Evolutionary conservation across 2,113 vertebrate species (phyloP).

Genomic region (Prunella himalayana): DNA sequence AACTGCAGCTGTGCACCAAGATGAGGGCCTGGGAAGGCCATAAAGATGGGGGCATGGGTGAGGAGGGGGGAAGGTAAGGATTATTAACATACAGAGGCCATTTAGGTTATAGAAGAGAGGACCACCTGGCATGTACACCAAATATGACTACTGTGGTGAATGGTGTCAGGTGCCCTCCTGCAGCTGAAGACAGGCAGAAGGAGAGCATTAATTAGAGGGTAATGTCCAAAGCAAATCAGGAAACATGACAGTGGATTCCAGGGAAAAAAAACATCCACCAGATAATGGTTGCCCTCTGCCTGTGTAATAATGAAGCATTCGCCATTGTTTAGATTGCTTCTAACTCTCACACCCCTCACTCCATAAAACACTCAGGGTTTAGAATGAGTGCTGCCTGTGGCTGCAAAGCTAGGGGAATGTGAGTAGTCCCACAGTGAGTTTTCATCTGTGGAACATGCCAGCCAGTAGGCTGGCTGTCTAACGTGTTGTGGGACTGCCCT

Average conservation of each 20-base stretch:
- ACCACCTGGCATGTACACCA: background rate
- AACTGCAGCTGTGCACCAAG: background rate
- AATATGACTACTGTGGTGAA: background rate
- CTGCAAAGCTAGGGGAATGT: background rate
- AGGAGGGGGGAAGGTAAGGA: background rate
- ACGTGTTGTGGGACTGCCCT: background rate
- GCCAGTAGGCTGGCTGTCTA: background rate
- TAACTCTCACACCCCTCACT: background rate
- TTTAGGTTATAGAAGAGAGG: background rate
- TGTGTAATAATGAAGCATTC: accelerated
- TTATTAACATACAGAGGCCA: background rate
- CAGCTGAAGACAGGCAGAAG: background rate
- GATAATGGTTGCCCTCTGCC: background rate
- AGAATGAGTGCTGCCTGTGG: background rate
- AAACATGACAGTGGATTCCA: background rate
- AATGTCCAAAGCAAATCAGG: background rate
- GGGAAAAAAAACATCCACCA: accelerated
- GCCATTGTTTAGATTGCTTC: background rate
- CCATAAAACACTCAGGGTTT: background rate
- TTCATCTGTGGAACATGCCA: background rate
- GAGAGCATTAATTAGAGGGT: background rate
- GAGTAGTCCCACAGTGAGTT: accelerated
- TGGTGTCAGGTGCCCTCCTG: background rate
- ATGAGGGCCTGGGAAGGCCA: background rate
- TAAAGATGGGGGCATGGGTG: accelerated